Percentiles rank a stretch among this genome's conserved stretches.
These are phyloP conservation scores for Perca fluviatilis DNA, from an alignment of 2,113 vertebrate species.

Conservation along the genomic window DNA sequence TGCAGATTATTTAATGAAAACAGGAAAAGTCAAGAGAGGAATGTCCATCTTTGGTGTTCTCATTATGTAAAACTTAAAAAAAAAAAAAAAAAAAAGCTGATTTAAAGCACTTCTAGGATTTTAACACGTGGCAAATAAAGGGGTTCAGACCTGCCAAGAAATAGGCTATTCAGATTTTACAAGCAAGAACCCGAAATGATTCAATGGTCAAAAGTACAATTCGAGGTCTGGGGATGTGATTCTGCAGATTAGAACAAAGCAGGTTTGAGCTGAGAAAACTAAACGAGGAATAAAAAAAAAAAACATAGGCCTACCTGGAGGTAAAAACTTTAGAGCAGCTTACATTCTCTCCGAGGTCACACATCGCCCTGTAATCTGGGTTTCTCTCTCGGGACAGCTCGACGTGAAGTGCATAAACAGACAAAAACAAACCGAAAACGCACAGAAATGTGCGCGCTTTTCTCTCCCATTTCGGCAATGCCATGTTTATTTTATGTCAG, in stretches of 20 bases:
- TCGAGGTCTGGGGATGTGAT: background rate
- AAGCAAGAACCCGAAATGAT: background rate
- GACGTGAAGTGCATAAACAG: slow-evolving; percentile 88
- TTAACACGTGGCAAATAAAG: slow-evolving; percentile 63
- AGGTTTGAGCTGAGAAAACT: background rate
- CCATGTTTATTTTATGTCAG: slow-evolving; percentile 3
- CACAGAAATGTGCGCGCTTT: slow-evolving; percentile 75
- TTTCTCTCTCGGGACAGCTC: slow-evolving; percentile 85
- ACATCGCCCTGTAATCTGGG: slow-evolving; percentile 86
- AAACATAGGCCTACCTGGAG: slow-evolving; percentile 81
- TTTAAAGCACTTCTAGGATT: slow-evolving; percentile 1
- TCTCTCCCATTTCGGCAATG: slow-evolving; percentile 81
- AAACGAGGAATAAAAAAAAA: background rate
- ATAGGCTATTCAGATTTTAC: background rate
- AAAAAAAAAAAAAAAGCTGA: background rate
- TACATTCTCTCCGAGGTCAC: slow-evolving; percentile 85
- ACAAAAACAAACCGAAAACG: slow-evolving; percentile 81
- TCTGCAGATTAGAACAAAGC: background rate
- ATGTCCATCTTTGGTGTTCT: background rate
- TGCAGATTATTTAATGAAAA: background rate
- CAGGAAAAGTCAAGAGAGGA: background rate
- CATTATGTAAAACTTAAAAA: background rate
- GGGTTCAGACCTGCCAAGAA: background rate
- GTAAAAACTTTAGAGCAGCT: slow-evolving; percentile 91
- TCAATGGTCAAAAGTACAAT: background rate